Evolutionary conservation across 2,797 vertebrate species (phyloP).

Genomic region (Brachyalestes nurse): DNA sequence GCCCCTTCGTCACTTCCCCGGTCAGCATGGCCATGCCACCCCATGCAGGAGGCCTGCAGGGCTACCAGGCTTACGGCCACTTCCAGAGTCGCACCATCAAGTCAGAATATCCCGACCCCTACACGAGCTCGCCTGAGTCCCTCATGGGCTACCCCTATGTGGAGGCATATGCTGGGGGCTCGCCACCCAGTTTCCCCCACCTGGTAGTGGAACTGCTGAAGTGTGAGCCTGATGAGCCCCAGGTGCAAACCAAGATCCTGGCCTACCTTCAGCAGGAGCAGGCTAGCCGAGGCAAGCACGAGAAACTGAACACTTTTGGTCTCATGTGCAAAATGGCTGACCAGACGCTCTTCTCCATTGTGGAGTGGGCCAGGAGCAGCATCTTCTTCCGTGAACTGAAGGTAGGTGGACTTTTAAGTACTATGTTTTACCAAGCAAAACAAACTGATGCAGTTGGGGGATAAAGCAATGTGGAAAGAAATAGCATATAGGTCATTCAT

Average conservation of each 20-base stretch:
- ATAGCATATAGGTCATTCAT: background rate
- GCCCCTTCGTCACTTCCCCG: conserved; percentile 95
- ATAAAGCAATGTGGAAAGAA: background rate
- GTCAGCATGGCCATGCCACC: conserved; percentile 98
- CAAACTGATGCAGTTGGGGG: background rate
- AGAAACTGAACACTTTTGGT: conserved; percentile 96
- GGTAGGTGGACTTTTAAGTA: conserved; percentile 75
- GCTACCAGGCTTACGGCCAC: conserved; percentile 93
- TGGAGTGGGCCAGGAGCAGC: conserved; percentile 98
- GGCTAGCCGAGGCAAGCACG: conserved; percentile 91
- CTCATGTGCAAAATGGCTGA: conserved; percentile 99
- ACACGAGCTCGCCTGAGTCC: conserved; percentile 95
- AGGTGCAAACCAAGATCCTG: conserved; percentile 95
- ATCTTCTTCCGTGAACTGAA: conserved; percentile 98
- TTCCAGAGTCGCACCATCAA: conserved; percentile 97
- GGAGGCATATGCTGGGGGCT: conserved; percentile 90
- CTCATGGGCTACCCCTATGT: conserved; percentile 95
- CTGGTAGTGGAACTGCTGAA: conserved; percentile 96
- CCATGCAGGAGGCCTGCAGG: conserved; percentile 89
- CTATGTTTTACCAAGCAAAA: background rate
- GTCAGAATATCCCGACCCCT: conserved; percentile 97
- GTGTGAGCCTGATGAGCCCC: conserved; percentile 96
- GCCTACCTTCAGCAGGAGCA: conserved; percentile 96
- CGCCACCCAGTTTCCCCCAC: conserved; percentile 92
- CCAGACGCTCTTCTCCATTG: conserved; percentile 98